A percentile compares a stretch with the other conserved stretches of the same genome.
Evolutionary conservation across 2,113 vertebrate genomes (phyloP).

Genomic region (Ciconia maguari): DNA sequence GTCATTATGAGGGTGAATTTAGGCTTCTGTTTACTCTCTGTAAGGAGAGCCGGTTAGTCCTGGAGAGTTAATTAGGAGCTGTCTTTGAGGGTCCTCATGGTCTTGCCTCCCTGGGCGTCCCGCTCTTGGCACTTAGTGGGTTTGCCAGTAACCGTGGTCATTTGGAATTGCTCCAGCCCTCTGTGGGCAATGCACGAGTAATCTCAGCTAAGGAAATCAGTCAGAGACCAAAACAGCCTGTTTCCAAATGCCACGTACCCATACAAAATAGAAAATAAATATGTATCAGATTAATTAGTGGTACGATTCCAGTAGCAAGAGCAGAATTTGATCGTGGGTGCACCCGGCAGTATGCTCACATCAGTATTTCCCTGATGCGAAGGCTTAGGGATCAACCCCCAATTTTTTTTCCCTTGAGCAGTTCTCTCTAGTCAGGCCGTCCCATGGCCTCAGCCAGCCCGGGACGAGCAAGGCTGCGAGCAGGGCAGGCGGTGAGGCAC

Average conservation of each 20-base stretch:
- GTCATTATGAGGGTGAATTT: too few relatives aligned
- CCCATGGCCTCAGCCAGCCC: background rate
- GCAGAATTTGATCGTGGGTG: background rate
- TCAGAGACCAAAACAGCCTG: background rate
- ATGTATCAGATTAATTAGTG: rapidly evolving
- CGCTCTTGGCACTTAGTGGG: rapidly evolving
- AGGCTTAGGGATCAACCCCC: background rate
- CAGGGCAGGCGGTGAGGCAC: rapidly evolving
- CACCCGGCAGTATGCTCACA: rapidly evolving
- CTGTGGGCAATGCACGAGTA: background rate
- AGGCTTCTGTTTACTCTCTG: background rate
- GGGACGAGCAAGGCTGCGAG: background rate
- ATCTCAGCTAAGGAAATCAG: background rate
- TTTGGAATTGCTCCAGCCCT: background rate
- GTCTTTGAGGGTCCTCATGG: too few relatives aligned
- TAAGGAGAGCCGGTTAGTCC: background rate
- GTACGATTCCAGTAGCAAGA: background rate
- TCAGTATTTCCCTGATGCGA: background rate
- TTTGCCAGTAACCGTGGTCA: rapidly evolving
- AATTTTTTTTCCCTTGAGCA: too few relatives aligned
- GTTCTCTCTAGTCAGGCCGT: background rate
- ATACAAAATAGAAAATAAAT: background rate
- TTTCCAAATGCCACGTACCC: background rate
- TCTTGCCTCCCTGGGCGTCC: background rate
- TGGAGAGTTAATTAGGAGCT: background rate